phyloP scores from a whole-genome alignment of 2,113 vertebrate genomes.

The Oryzias celebensis region DNA sequence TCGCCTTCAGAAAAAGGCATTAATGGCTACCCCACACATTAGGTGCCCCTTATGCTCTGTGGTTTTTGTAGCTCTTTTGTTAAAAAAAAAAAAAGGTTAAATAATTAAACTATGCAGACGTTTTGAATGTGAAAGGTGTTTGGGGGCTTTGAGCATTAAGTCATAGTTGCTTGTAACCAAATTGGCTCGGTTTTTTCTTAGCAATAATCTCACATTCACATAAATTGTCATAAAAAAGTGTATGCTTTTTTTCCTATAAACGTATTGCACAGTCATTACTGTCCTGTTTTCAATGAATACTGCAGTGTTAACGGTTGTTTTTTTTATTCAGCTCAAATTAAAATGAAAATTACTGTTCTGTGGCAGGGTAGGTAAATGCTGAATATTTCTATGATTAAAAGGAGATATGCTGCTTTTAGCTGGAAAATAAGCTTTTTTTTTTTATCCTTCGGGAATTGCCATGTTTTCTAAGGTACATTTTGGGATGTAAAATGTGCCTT shows the following conservation, averaged over 20 bases:
- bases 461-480: constrained; percentile 72
- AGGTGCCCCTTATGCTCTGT: constrained; percentile 24
- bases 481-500: constrained; percentile 75
- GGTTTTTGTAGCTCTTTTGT: constrained; percentile 21
- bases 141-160: constrained; percentile 23
- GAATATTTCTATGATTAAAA: constrained; percentile 57
- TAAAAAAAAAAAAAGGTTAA: constrained; percentile 49
- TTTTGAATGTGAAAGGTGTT: constrained; percentile 74
- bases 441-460: constrained; percentile 64
- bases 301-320: constrained; percentile 33
- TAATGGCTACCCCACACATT: constrained; percentile 8
- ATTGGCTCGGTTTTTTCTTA: constrained; percentile 54
- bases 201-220: constrained; percentile 47
- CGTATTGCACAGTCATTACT: constrained; percentile 52
- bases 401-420: constrained; percentile 60
- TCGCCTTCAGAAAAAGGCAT: neutral
- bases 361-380: constrained; percentile 68
- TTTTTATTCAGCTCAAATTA: constrained; percentile 28
- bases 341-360: constrained; percentile 51
- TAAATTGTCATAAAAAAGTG: constrained; percentile 16
- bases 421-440: constrained; percentile 65
- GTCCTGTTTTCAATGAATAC: constrained; percentile 43
- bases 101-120: constrained; percentile 75
- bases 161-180: constrained; percentile 57
- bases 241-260: constrained; percentile 21